Conservation (phyloP, 2,113 vertebrate genomes). For the Puntigrus tetrazona region DNA sequence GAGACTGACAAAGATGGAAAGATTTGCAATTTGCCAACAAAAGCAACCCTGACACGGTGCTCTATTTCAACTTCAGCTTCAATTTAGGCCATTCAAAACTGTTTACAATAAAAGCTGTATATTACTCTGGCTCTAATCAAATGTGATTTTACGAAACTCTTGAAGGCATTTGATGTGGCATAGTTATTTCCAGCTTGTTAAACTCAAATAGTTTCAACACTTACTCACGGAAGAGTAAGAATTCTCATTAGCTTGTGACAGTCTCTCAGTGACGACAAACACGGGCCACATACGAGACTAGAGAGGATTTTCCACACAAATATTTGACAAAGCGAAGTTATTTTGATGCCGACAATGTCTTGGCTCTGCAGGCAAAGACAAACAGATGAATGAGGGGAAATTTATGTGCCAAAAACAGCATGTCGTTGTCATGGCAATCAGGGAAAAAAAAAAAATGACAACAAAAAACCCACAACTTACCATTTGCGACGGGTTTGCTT, state of each 20-base stretch:
- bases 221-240: slow-evolving; percentile 6
- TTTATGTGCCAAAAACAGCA: slow-evolving; percentile 11
- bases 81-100: neutral
- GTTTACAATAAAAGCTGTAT: slow-evolving; percentile 17
- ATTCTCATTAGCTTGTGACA: slow-evolving; percentile 45
- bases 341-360: slow-evolving; percentile 30
- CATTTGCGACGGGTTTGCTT: neutral
- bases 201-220: neutral
- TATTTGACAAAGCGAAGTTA: slow-evolving; percentile 34
- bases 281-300: neutral
- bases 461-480: slow-evolving; percentile 22
- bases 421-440: slow-evolving; percentile 24
- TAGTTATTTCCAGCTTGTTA: slow-evolving; percentile 34
- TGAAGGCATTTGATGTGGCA: slow-evolving; percentile 3
- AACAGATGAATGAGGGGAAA: slow-evolving; percentile 5
- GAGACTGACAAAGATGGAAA: neutral
- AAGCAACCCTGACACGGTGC: neutral
- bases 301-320: slow-evolving; percentile 36
- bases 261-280: slow-evolving; percentile 24
- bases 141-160: slow-evolving; percentile 8
- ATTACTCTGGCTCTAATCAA: slow-evolving; percentile 27
- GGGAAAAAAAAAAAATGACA: neutral
- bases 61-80: neutral
- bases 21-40: neutral
- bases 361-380: slow-evolving; percentile 6